Conservation (phyloP, 2,888 invertebrate genomes). For the Cantharis nigra region DNA sequence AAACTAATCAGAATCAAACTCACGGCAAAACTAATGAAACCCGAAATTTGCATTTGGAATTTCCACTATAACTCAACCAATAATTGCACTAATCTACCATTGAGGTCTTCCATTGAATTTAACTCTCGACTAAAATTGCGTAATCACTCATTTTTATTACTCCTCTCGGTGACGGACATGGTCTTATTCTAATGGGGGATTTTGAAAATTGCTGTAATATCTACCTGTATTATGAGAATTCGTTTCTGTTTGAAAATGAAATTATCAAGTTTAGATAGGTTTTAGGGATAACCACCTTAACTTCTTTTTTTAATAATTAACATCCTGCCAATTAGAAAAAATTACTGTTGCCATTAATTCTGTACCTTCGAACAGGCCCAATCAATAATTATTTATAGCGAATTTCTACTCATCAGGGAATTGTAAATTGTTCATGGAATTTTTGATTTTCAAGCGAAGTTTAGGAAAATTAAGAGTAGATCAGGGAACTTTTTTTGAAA, state of each 20-base stretch:
- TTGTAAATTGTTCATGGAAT: too few species aligned
- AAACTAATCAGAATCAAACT: too few species aligned
- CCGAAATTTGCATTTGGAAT: neutral
- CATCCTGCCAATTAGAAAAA: neutral
- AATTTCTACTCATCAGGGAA: too few species aligned
- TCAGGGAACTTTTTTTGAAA: too few species aligned
- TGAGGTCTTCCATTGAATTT: neutral
- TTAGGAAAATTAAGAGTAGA: too few species aligned
- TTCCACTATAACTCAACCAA: too few species aligned
- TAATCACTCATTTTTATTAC: neutral
- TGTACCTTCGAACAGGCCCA: too few species aligned
- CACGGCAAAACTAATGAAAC: neutral
- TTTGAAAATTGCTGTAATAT: neutral
- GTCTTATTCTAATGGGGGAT: neutral
- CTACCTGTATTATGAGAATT: neutral
- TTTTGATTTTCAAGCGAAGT: too few species aligned
- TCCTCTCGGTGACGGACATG: neutral
- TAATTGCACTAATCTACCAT: neutral
- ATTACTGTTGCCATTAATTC: neutral
- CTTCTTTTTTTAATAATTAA: neutral
- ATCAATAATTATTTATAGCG: too few species aligned
- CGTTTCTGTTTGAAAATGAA: too few species aligned
- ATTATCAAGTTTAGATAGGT: too few species aligned
- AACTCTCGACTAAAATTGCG: neutral
- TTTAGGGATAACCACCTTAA: too few species aligned